A percentile compares a stretch with the other conserved stretches of the same genome.
Conservation (phyloP, 1,140 invertebrate species). For the Cecropterus lyciades region DNA sequence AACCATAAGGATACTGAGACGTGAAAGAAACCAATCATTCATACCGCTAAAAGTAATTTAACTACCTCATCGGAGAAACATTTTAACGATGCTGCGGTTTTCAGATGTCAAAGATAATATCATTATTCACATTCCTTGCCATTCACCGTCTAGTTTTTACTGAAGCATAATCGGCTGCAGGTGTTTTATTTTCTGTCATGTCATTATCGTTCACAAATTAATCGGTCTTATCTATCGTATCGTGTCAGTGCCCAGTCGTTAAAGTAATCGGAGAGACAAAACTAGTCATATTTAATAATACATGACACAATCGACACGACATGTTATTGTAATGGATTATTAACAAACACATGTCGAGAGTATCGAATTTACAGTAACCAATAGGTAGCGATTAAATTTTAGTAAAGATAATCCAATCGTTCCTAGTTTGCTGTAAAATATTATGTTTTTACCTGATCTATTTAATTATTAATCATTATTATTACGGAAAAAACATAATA, state of each 20-base stretch:
- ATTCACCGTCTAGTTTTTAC: slow-evolving; percentile 12
- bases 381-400: background rate
- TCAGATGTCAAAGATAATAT: slow-evolving; percentile 24
- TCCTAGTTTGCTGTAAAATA: no score
- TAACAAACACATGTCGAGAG: slow-evolving; percentile 1
- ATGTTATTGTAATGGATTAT: slow-evolving; percentile 10
- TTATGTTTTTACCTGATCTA: no score
- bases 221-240: background rate
- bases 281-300: background rate
- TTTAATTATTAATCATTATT: no score
- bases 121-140: slow-evolving; percentile 26
- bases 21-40: slow-evolving; percentile 21
- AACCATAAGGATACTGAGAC: slow-evolving; percentile 10
- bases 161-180: slow-evolving; percentile 4
- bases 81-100: slow-evolving; percentile 27
- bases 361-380: background rate
- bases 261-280: slow-evolving; percentile 15
- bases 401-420: no score
- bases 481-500: no score
- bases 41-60: slow-evolving; percentile 30
- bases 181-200: slow-evolving; percentile 16
- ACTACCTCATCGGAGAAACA: slow-evolving; percentile 23
- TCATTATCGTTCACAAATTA: slow-evolving; percentile 19
- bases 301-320: background rate
- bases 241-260: background rate